Conservation (phyloP, 2,797 vertebrate genomes). For the Myripristis murdjan region DNA sequence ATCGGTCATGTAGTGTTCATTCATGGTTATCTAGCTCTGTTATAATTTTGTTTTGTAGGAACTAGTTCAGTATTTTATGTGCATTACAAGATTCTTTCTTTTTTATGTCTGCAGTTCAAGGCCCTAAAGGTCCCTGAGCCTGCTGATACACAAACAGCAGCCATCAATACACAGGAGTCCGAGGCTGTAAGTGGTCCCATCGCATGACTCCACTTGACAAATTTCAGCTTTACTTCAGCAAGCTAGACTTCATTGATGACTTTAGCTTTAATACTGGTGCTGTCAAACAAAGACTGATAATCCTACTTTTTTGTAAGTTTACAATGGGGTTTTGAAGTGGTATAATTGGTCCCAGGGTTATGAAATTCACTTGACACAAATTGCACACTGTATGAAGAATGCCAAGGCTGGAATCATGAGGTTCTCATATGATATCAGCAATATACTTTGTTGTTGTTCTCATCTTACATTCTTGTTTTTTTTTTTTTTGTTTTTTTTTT, state of each 20-base stretch:
- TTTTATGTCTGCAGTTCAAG: conserved; percentile 84
- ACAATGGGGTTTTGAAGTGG: background rate
- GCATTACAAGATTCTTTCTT: conserved; percentile 28
- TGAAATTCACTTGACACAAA: background rate
- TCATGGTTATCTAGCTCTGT: background rate
- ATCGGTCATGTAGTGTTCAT: background rate
- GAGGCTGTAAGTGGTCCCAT: conserved; percentile 89
- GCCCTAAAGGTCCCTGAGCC: conserved; percentile 91
- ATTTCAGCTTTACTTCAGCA: background rate
- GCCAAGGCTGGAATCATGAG: background rate
- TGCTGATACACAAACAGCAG: conserved; percentile 87
- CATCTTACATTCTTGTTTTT: background rate
- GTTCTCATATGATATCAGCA: background rate
- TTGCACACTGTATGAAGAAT: too few relatives aligned
- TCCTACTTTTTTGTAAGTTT: too few relatives aligned
- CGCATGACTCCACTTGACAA: background rate
- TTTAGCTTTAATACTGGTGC: too few relatives aligned
- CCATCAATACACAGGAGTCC: conserved; percentile 89
- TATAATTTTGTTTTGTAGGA: background rate
- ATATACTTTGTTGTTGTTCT: background rate
- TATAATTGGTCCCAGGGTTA: background rate
- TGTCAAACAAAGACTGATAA: too few relatives aligned
- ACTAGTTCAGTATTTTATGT: background rate
- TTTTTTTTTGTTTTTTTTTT: conserved; percentile 13
- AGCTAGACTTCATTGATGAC: too few relatives aligned